Percentiles rank a stretch among this genome's conserved stretches.
Conservation (phyloP, 2,888 invertebrate species). For the Diplazon laetatorius region DNA sequence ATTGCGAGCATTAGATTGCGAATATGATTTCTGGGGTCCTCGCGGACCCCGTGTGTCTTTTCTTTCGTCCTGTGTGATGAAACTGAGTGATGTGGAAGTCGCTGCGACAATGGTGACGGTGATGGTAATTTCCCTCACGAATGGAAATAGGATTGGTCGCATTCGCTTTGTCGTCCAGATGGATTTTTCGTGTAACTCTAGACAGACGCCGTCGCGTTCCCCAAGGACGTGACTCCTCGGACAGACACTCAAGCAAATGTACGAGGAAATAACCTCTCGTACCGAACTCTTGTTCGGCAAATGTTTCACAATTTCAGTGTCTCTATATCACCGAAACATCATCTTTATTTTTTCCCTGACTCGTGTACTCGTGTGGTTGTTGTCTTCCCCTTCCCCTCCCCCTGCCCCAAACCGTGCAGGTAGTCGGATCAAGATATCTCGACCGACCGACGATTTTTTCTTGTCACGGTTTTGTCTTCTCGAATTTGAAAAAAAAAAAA, state of each 20-base stretch:
- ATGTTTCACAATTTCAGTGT: slow-evolving; percentile 28
- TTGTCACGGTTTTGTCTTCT: background rate
- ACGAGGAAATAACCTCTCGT: slow-evolving; percentile 11
- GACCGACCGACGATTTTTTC: slow-evolving; percentile 11
- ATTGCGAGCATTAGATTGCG: too few relatives aligned
- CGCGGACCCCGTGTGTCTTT: too few relatives aligned
- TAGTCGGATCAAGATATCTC: slow-evolving; percentile 17
- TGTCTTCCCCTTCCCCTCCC: background rate
- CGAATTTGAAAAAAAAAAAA: too few relatives aligned
- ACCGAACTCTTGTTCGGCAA: slow-evolving; percentile 7
- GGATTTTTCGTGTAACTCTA: background rate
- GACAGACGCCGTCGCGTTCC: background rate
- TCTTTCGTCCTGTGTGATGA: background rate
- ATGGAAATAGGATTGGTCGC: background rate
- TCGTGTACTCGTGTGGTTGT: slow-evolving; percentile 19
- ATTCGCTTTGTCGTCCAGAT: background rate
- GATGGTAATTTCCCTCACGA: background rate
- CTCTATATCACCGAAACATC: slow-evolving; percentile 30
- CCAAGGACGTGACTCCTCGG: slow-evolving; percentile 5
- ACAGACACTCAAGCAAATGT: background rate
- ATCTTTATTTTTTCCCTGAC: slow-evolving; percentile 23
- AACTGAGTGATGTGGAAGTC: slow-evolving; percentile 6
- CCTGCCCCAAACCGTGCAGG: too few relatives aligned
- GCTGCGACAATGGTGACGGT: background rate
- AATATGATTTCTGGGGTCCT: too few relatives aligned